Base-by-base conservation (phyloP, 2,888 invertebrate species). In the Drosophila melanocephala region DNA sequence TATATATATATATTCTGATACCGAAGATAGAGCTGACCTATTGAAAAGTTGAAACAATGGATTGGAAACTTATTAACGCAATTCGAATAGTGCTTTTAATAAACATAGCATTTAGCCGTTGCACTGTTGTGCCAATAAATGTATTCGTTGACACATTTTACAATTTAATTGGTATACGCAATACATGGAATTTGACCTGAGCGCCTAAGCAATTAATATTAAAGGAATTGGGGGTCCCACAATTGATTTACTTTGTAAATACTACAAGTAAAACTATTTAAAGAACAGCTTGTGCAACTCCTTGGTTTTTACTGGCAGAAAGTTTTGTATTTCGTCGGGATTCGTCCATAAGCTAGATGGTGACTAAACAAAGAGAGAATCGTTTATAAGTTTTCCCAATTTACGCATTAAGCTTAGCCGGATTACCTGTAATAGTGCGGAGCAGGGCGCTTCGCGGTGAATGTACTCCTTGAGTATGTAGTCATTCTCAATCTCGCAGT, bases 391-490 rank as follows among this genome's bases (percentile, higher is more conserved):
- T 9, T 39, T 9, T 10, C 6, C 6, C 1, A 57, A 9, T 39
- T 28, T 51, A 19, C 26, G 28, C 5, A 19, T 51, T 26, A 28
- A 28, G 51, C 28, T 51, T 51, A 16, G 5, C 19, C 19, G 16
- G 51, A 92, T 92, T 93, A 96, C 96, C 83, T 92, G 91, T 7
- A 97, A 16, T 26, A 47, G 93, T 77, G 96, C 96, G 62, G 95
- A 94, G 63, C 96, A 95, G 83, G 95, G 95, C 37, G 96, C 96
- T 94, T 98, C 97, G 85, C 96, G 96, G 53, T 96, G 95, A 22
- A 97, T 97, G 85, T 95, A 97, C 93, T 99, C 98, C 88, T 97
- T 95, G 22, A 98, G 92, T 39, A 99, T 94, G 93, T 96, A 97
- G 87, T 97, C 94, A 26, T 96, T 95, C 59, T 95, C 95, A 72